Percentiles rank a stretch among this genome's conserved stretches.
Conservation (phyloP, 2,113 vertebrate species). For the Rhombomys opimus region DNA sequence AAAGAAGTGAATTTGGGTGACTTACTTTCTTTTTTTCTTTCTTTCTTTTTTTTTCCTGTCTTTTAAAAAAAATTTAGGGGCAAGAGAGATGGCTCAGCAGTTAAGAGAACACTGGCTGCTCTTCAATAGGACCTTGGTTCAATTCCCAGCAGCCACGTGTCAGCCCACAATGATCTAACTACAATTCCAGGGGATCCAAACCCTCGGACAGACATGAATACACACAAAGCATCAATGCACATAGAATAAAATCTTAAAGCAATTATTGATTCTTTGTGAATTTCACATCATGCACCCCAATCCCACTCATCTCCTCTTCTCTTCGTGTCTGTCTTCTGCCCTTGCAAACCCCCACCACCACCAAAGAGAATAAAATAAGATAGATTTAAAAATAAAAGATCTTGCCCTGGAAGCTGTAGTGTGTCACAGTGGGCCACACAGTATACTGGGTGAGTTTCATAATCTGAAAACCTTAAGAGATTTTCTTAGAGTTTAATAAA, state of each 20-base stretch:
- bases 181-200: too few relatives aligned
- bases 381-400: neutral
- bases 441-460: neutral
- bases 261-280: neutral
- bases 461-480: constrained; percentile 58
- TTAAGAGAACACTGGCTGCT: too few relatives aligned
- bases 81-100: too few relatives aligned
- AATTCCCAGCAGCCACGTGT: too few relatives aligned
- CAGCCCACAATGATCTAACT: too few relatives aligned
- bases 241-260: too few relatives aligned
- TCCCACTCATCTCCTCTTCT: neutral
- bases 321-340: too few relatives aligned
- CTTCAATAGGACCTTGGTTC: too few relatives aligned
- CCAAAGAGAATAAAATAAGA: neutral
- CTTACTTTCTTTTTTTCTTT: neutral
- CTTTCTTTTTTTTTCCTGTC: neutral
- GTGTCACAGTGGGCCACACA: neutral
- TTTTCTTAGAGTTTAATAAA: constrained; percentile 69
- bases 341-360: neutral
- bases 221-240: too few relatives aligned
- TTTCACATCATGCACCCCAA: neutral
- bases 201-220: too few relatives aligned
- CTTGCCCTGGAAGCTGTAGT: neutral
- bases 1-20: neutral
- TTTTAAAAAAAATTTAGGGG: too few relatives aligned